Percentiles rank a stretch among this genome's conserved stretches.
Evolutionary conservation across 2,113 vertebrate species (phyloP).

Genomic region (Lanius ludovicianus): DNA sequence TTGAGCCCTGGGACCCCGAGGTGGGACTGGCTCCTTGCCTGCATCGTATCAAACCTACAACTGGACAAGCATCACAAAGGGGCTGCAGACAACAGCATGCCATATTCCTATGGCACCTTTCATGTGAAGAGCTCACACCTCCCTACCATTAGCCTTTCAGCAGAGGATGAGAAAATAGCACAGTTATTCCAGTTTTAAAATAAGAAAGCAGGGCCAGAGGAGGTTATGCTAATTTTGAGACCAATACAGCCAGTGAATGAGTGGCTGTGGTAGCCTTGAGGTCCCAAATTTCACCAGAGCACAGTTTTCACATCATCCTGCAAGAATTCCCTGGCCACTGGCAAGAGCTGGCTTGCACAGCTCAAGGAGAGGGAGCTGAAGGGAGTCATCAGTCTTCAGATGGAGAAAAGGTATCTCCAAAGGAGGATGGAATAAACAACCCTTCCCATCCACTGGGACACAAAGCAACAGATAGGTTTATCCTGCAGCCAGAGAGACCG

Average conservation of each 20-base stretch:
- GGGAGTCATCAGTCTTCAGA: neutral
- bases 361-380: neutral
- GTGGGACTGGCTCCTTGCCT: neutral
- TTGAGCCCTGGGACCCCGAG: neutral
- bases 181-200: neutral
- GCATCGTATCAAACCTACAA: rapidly evolving
- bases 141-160: neutral
- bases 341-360: neutral
- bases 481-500: neutral
- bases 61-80: neutral
- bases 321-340: neutral
- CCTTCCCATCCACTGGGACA: neutral
- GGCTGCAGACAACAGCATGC: neutral
- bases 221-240: neutral
- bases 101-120: neutral
- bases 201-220: neutral
- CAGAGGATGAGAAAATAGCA: neutral
- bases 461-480: neutral
- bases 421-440: neutral
- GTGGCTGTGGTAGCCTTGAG: neutral
- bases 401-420: neutral
- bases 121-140: neutral
- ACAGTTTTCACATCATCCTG: neutral
- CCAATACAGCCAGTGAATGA: neutral
- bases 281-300: neutral